Percentiles rank a stretch among this genome's conserved stretches.
These are phyloP conservation scores for Pseudocheirus occidentalis DNA, from an alignment of 2,797 vertebrate species.

Conservation along the genomic window DNA sequence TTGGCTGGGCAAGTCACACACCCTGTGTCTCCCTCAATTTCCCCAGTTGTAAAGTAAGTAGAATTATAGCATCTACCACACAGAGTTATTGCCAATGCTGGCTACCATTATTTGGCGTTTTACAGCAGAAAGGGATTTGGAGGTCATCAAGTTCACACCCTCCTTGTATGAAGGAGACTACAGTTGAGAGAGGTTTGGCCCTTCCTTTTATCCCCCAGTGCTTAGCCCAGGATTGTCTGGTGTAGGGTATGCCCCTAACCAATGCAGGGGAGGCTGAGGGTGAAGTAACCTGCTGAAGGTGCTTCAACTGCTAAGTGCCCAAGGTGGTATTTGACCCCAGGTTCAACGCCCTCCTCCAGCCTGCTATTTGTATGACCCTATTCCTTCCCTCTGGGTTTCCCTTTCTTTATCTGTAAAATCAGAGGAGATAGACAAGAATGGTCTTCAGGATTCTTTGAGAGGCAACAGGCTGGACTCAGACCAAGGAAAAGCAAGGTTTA, in stretches of 20 bases:
- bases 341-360: neutral
- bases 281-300: conserved; percentile 56
- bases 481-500: neutral
- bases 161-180: conserved; percentile 64
- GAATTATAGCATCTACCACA: neutral
- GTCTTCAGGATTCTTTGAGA: neutral
- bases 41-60: neutral
- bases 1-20: neutral
- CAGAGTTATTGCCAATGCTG: neutral
- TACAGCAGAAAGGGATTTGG: neutral
- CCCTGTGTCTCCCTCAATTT: neutral
- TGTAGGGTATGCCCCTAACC: neutral
- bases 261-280: neutral
- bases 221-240: neutral
- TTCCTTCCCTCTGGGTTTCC: neutral
- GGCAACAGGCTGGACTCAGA: neutral
- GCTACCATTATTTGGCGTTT: neutral
- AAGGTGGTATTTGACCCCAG: conserved; percentile 1
- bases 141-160: neutral
- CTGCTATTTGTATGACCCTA: conserved; percentile 25
- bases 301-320: conserved; percentile 36
- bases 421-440: conserved; percentile 38
- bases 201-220: neutral
- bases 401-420: neutral
- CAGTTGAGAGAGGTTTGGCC: conserved; percentile 32